Percentiles rank a stretch among this genome's conserved stretches.
Evolutionary conservation across 2,888 invertebrate genomes (phyloP).

Genomic region (Heliconius aoede): DNA sequence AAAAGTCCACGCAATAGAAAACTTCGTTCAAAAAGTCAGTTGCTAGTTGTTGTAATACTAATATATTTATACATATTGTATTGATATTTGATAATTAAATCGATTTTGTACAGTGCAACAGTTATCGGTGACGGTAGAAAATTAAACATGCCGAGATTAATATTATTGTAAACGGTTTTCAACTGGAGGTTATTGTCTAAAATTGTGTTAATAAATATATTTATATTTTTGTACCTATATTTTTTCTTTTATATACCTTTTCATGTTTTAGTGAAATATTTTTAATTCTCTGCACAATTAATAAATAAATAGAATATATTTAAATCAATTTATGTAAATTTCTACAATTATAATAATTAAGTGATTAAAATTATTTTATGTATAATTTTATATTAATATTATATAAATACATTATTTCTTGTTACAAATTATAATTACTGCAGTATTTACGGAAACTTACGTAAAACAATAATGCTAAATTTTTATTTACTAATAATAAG

Average conservation of each 20-base stretch:
- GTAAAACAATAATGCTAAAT: too few relatives aligned
- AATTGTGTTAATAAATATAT: background rate
- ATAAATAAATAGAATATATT: background rate
- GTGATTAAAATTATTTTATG: background rate
- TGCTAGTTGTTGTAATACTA: background rate
- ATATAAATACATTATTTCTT: background rate
- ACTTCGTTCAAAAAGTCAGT: slow-evolving; percentile 33
- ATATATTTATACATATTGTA: background rate
- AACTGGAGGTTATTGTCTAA: background rate
- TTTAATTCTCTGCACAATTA: too few relatives aligned
- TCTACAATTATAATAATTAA: background rate
- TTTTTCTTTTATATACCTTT: too few relatives aligned
- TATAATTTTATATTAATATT: background rate
- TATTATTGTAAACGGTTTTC: slow-evolving; percentile 6
- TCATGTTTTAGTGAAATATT: too few relatives aligned
- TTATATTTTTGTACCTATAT: too few relatives aligned
- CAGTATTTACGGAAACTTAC: background rate
- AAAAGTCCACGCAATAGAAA: background rate
- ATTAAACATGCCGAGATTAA: slow-evolving; percentile 17
- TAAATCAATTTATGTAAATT: background rate
- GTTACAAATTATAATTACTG: background rate
- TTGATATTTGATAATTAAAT: slow-evolving; percentile 25
- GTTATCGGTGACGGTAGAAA: slow-evolving; percentile 19
- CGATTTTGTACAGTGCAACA: slow-evolving; percentile 12
- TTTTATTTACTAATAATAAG: too few relatives aligned